Base-by-base conservation (phyloP, 2,113 vertebrate species). In the Pterocles burchelli region DNA sequence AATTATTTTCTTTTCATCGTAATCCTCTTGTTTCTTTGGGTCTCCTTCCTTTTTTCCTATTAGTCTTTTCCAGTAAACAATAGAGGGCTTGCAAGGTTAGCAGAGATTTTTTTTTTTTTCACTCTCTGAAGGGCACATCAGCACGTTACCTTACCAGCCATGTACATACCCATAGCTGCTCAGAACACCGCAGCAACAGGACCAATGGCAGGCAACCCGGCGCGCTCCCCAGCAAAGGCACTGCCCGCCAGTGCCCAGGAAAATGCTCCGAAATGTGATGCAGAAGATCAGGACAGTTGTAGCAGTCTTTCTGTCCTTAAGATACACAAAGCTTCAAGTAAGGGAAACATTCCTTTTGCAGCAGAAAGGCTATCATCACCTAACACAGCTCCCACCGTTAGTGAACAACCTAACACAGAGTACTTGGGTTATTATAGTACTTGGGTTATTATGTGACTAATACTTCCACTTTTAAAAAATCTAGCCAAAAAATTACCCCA, bases 1-100 rank as follows among this genome's bases (percentile, higher is more conserved):
- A 97, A 96, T 97, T 93, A 94, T 96, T 97, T 93, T 95, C 76
- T 90, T 89, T 96, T 97, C 49, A 90, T 82, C 55, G 51, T 29
- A 63, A 49, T 83, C 67, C 63, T 93, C 51, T 88, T 94, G 49
- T 93, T 95, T 91, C 63, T 90, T 70, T 41, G 17, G 61, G 58
- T 66, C 46, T 75, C 70, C 67, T 93, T 91, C 48, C 49, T 76
- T 90, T 90, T 85, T 74, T 58, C 43, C 24, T 52, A 38, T 28
- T 46, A 79, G 85, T 34, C 22, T 89, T 75, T 82, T 57, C 66
- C 61, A 74, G 25, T 36, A 86, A 94, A 93, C 58, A 85, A 34
- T 3, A 61, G 34, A 70, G n/a, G 67, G 9, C 51, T 88, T 90
- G 68, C 43, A 65, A 91, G 65, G 22, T 85, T 90, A 86, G 72